Evolutionary conservation across 2,113 vertebrate genomes (phyloP), one percentile per base, ranked within the genome.

Genomic region (Microtus pennsylvanicus): DNA sequence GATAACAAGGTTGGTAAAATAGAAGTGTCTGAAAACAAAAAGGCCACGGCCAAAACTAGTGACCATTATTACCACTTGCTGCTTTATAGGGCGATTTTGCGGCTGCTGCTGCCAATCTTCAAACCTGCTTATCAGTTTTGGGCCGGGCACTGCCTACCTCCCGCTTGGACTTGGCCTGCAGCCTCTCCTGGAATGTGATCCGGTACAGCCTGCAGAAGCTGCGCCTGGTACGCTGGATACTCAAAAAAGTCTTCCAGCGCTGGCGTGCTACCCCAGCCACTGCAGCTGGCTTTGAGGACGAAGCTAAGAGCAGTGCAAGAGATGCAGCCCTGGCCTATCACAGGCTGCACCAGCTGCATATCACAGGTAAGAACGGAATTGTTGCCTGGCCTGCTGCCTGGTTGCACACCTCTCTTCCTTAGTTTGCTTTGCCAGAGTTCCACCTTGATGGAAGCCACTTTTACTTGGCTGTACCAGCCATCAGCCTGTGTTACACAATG

Each of bases 151-250:
- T 99, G 28, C 99, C 99, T 8, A 98, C 99, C 50, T 99, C 99
- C 80, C 98, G 98, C 47, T 98, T 99, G 93, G 99, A 99, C 97
- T 98, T 99, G 94, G 98, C 99, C 96, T 99, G 99, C 97, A 99
- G 99, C 45, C 99, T 99, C 33, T 99, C 99, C 97, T 99, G 99
- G 99, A 99, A 99, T 0, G 93, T 99, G 89, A 99, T 99, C 96
- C 99, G 99, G 92, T 99, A 99, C 75, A 99, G 99, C 98, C 98
- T 99, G 96, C 99, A 99, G 97, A 99, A 99, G 85, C 98, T 99
- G 83, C 98, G 99, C 0, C 99, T 99, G 82, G 99, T 99, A 85
- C 99, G 99, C 92, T 99, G 99, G 99, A 97, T 99, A 94, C 99
- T 99, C 89, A 99, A 99, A 97, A 99, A 99, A 96, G 99, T 99